These are phyloP conservation scores for Vultur gryphus DNA, from an alignment of 2,797 vertebrate genomes.

Conservation along the genomic window DNA sequence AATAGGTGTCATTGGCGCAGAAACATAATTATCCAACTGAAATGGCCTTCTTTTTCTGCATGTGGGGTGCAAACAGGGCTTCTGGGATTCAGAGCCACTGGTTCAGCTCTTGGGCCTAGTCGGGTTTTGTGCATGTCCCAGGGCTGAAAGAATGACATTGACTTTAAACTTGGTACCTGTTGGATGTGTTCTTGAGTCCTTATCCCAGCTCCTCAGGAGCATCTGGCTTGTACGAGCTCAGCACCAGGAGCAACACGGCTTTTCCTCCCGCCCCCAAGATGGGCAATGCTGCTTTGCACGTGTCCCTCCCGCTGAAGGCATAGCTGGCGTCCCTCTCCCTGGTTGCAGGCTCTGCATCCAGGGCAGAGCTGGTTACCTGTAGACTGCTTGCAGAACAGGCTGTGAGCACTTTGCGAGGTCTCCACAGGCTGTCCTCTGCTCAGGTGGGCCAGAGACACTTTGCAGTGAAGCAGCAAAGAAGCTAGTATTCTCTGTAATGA, in stretches of 20 bases:
- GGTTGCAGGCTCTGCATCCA: background rate
- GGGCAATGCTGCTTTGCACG: rapidly evolving
- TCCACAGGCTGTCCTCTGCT: background rate
- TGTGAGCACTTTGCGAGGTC: background rate
- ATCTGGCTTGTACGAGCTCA: background rate
- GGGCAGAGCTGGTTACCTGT: background rate
- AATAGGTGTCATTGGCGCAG: background rate
- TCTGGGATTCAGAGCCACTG: background rate
- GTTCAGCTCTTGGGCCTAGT: background rate
- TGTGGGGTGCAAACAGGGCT: background rate
- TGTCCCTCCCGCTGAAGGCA: background rate
- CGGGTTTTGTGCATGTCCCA: background rate
- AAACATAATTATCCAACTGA: background rate
- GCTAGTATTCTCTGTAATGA: background rate
- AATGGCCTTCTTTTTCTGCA: background rate
- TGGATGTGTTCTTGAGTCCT: background rate
- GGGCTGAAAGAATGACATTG: background rate
- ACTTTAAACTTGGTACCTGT: background rate
- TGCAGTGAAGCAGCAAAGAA: background rate
- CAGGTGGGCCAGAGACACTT: background rate
- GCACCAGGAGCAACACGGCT: background rate
- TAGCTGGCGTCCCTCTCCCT: background rate
- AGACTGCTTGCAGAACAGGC: background rate
- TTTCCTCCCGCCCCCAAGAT: background rate
- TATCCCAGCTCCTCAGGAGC: background rate